Conservation (phyloP, 2,888 invertebrate species). For the Octonoba sinensis region DNA sequence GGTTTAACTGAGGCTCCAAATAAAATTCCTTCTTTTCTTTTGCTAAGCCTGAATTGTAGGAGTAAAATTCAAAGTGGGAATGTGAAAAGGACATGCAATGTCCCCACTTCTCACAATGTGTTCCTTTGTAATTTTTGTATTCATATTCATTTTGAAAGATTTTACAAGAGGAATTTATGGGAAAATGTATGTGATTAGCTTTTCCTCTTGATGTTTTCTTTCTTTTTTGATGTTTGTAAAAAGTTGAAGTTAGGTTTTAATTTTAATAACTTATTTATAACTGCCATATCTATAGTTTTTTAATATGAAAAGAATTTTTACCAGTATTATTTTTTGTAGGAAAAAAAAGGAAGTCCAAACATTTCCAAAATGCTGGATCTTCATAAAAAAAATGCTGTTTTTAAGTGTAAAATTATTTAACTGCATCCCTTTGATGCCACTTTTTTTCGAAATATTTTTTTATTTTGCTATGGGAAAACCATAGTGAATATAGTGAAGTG, state of each 20-base stretch:
- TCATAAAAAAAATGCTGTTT: slow-evolving; percentile 63
- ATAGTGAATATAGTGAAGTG: slow-evolving; percentile 34
- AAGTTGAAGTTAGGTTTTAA: slow-evolving; percentile 64
- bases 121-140: slow-evolving; percentile 64
- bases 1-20: slow-evolving; percentile 25
- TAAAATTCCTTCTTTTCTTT: slow-evolving; percentile 34
- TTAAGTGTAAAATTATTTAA: slow-evolving; percentile 63
- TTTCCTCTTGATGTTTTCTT: slow-evolving; percentile 51
- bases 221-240: slow-evolving; percentile 60
- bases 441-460: slow-evolving; percentile 61
- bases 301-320: slow-evolving; percentile 64
- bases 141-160: slow-evolving; percentile 62
- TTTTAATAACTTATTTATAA: slow-evolving; percentile 65
- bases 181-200: slow-evolving; percentile 39
- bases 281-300: slow-evolving; percentile 65
- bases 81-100: slow-evolving; percentile 56
- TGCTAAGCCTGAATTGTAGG: slow-evolving; percentile 19
- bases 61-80: slow-evolving; percentile 39
- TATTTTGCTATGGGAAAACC: slow-evolving; percentile 41
- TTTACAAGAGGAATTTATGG: slow-evolving; percentile 47
- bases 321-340: slow-evolving; percentile 65
- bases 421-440: slow-evolving; percentile 63
- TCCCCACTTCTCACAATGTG: slow-evolving; percentile 50
- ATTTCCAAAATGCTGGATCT: slow-evolving; percentile 47
- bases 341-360: slow-evolving; percentile 58